phyloP scores from a whole-genome alignment of 2,888 invertebrate species.

The Acrobasis repandana region DNA sequence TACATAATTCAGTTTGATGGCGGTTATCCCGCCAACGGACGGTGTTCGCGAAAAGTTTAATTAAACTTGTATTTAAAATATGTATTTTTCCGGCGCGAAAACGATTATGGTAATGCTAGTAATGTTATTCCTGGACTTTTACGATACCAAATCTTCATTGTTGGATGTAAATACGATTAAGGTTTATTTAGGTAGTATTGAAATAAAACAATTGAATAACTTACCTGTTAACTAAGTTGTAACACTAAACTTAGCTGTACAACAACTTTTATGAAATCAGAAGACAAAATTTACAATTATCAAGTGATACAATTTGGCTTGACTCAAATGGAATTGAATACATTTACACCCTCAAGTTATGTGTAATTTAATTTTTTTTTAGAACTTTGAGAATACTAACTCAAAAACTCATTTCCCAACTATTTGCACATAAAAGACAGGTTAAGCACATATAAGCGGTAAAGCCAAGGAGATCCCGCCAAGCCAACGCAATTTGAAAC shows the following conservation, averaged over 20 bases:
- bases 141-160: neutral
- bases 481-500: conserved; percentile 25
- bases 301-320: too few relatives aligned
- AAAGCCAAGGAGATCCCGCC: conserved; percentile 14
- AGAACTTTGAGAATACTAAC: neutral
- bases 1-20: conserved; percentile 55
- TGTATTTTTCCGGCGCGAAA: conserved; percentile 10
- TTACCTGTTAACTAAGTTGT: too few relatives aligned
- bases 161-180: neutral
- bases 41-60: conserved; percentile 56
- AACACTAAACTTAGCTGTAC: too few relatives aligned
- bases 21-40: conserved; percentile 40
- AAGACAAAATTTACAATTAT: too few relatives aligned
- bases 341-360: too few relatives aligned
- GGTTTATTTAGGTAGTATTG: neutral
- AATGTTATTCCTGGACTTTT: neutral
- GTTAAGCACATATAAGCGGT: conserved; percentile 3
- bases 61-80: conserved; percentile 39
- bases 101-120: conserved; percentile 10
- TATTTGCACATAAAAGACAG: conserved; percentile 6
- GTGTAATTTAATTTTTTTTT: neutral
- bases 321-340: too few relatives aligned
- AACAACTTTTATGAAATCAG: too few relatives aligned
- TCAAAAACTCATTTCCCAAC: conserved; percentile 13
- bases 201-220: too few relatives aligned